Percentiles rank a stretch among this genome's conserved stretches.
Evolutionary conservation across 2,888 invertebrate genomes (phyloP).

Genomic region (Drosophila meridionalis): DNA sequence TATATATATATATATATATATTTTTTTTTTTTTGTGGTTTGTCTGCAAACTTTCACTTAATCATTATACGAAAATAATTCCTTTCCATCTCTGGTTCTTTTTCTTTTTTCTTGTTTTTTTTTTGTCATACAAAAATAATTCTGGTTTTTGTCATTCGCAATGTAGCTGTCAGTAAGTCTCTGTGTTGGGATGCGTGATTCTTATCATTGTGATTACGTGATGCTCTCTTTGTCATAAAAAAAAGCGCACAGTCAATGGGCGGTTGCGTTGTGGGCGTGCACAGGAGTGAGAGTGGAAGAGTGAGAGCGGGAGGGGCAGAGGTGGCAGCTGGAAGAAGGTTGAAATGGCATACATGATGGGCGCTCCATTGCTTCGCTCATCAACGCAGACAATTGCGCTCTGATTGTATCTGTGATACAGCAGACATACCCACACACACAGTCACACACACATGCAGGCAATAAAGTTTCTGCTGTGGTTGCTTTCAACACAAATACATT

Average conservation of each 20-base stretch:
- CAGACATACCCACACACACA: slow-evolving; percentile 24
- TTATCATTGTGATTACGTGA: slow-evolving; percentile 78
- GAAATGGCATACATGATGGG: slow-evolving; percentile 44
- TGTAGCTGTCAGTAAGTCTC: slow-evolving; percentile 50
- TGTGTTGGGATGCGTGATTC: slow-evolving; percentile 61
- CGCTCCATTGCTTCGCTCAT: slow-evolving; percentile 66
- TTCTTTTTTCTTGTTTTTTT: neutral
- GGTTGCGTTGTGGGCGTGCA: slow-evolving; percentile 6
- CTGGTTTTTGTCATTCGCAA: slow-evolving; percentile 44
- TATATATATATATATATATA: neutral
- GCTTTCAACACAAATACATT: slow-evolving; percentile 77
- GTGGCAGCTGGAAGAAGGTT: slow-evolving; percentile 3
- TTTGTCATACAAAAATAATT: slow-evolving; percentile 51
- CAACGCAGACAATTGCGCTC: slow-evolving; percentile 76
- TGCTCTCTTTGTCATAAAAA: slow-evolving; percentile 69
- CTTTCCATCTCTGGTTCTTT: neutral
- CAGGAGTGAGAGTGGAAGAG: neutral
- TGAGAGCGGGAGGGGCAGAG: neutral
- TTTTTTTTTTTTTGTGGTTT: neutral
- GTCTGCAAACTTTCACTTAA: slow-evolving; percentile 56
- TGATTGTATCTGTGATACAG: slow-evolving; percentile 71
- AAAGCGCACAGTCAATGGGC: slow-evolving; percentile 43
- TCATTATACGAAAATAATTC: slow-evolving; percentile 52
- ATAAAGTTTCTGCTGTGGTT: slow-evolving; percentile 74
- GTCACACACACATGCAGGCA: slow-evolving; percentile 44